Conservation (phyloP, 2,888 invertebrate species). For the Charanyca ferruginea region DNA sequence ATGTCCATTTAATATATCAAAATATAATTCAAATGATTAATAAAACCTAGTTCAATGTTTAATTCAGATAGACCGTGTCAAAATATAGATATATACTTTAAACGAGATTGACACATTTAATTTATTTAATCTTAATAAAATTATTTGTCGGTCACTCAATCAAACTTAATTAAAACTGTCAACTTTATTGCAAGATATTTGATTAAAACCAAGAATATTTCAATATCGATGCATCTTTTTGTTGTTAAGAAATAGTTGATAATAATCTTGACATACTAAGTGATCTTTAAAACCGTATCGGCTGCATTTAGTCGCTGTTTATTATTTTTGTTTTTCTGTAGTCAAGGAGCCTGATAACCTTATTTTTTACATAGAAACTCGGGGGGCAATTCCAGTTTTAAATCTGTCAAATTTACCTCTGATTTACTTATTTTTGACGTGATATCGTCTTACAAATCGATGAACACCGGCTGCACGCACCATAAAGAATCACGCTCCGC, state of each 20-base stretch:
- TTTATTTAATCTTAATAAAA: constrained; percentile 12
- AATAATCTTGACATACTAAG: background rate
- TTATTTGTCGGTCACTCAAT: constrained; percentile 27
- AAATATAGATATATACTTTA: background rate
- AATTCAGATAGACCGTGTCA: background rate
- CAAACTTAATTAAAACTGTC: constrained; percentile 3
- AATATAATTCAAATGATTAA: no score
- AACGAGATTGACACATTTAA: constrained; percentile 10
- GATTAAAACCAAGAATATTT: background rate
- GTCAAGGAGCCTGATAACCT: no score
- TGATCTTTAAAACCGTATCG: background rate
- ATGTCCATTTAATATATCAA: no score
- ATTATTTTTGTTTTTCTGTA: no score
- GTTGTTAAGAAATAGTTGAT: background rate
- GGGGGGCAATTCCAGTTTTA: no score
- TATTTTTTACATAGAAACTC: no score
- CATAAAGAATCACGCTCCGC: no score
- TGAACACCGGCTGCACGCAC: no score
- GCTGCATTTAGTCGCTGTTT: no score
- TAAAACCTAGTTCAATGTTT: background rate
- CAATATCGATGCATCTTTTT: constrained; percentile 6
- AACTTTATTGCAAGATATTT: constrained; percentile 1
- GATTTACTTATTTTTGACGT: no score
- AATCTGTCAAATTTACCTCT: no score
- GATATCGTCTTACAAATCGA: no score